Evolutionary conservation across 2,888 invertebrate genomes (phyloP).

Genomic region (Dromius quadrimaculatus): DNA sequence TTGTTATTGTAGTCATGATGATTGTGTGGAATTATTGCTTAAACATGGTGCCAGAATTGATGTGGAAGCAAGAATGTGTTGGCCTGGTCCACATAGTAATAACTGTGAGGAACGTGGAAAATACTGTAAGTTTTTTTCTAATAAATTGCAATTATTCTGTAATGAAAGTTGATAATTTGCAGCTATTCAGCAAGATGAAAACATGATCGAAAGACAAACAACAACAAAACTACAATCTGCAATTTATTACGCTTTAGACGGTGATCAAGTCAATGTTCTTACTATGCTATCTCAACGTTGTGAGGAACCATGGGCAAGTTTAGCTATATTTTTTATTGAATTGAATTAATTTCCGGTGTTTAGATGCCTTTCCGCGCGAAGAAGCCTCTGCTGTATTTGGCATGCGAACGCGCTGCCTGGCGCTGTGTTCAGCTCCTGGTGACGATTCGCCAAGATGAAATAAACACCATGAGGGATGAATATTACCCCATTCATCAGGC

Average conservation of each 20-base stretch:
- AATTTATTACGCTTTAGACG: slow-evolving; percentile 79
- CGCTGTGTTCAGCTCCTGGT: slow-evolving; percentile 77
- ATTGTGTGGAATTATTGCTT: slow-evolving; percentile 76
- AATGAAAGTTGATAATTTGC: slow-evolving; percentile 54
- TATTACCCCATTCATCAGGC: slow-evolving; percentile 84
- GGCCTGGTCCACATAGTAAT: slow-evolving; percentile 78
- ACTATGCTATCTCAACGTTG: slow-evolving; percentile 76
- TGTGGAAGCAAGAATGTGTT: slow-evolving; percentile 81
- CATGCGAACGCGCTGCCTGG: slow-evolving; percentile 80
- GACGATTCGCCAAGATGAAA: slow-evolving; percentile 75
- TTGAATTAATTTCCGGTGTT: slow-evolving; percentile 5
- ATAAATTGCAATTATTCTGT: not conserved
- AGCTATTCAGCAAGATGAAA: slow-evolving; percentile 68
- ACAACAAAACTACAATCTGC: slow-evolving; percentile 75
- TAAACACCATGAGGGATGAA: slow-evolving; percentile 79
- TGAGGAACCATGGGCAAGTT: slow-evolving; percentile 76
- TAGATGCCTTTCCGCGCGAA: slow-evolving; percentile 70
- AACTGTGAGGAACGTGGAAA: slow-evolving; percentile 79
- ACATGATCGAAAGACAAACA: slow-evolving; percentile 66
- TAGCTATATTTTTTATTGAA: slow-evolving; percentile 59
- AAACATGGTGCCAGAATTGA: slow-evolving; percentile 79
- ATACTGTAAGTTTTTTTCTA: slow-evolving; percentile 66
- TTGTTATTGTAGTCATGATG: slow-evolving; percentile 69
- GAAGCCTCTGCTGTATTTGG: slow-evolving; percentile 76
- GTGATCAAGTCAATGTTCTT: slow-evolving; percentile 78